Evolutionary conservation across 37 sponge, comb jelly and placozoan species (phyloP), one percentile per base, ranked within the genome.

Genomic region (Amphimedon queenslandica): DNA sequence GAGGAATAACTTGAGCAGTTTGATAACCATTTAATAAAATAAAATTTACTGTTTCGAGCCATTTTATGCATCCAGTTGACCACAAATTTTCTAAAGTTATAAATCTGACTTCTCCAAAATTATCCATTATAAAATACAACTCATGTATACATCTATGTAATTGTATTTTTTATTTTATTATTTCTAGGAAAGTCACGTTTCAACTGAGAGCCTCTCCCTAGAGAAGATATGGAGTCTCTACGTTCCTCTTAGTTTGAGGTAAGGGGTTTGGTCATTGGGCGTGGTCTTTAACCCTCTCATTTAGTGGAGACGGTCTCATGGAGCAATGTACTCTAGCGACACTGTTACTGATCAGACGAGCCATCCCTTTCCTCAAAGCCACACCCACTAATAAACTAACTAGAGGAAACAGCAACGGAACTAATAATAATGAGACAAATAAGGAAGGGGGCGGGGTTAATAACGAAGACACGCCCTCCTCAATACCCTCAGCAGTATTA

Each of bases 191-290:
- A 57, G 57, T 34, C 89, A 87, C 47, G 40, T 92, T 55, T 71
- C 72, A 23, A 69, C 81, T 47, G 90, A 92, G 23, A 38, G 60
- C 4, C 57, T 92, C 11, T 76, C 86, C 4, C 75, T 92, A 67
- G 81, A 88, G 81, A 82, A 82, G 81, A 81, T 88, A 27, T 92
- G 93, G 93, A 80, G 40, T 55, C 67, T 87, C 61, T 92, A 88
- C 57, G 42, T 80, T 27, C 73, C 88, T 5, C 76, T 91, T 29
- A 61, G 70, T 16, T 37, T 74, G 55, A 81, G 73, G 80, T 82
- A 57, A 11, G 8, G 61, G 21, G 61, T 60, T 11, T 60, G 27
- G 27, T 60, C 27, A 60, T n/a, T 60, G 61, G 5, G 5, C 27
- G 28, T 25, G 21, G 23, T 60, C 28, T 25, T n/a, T 6, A 47